Evolutionary conservation across 53 echinoderm and acorn worm genomes (phyloP), one percentile per base, ranked within the genome.

Genomic region (Echinarachnius parma): DNA sequence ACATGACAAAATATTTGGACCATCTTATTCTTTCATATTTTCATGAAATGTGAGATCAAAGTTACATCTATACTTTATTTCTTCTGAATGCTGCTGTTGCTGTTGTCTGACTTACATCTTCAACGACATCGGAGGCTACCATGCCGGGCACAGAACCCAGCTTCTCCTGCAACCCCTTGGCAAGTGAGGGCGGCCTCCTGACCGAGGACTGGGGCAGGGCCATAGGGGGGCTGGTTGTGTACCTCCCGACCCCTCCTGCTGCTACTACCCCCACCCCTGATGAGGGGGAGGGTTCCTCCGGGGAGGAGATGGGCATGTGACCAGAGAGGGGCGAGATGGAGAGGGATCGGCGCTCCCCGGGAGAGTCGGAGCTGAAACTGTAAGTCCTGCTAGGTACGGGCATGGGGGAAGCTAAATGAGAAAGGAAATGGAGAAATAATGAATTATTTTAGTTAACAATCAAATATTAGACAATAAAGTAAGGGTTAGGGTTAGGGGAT

Each of bases 271-370:
- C 45, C 25, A 21, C 55, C 25, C 28, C 55, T 19, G 60, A 60
- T 35, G 63, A 42, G 23, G 78, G 72, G 19, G 81, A 60, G 19
- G 86, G 86, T 49, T 94, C 94, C 37, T 98, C 98, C 28, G 98
- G 98, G 26, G 98, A 98, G 0, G 98, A 98, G 31, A 98, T 87
- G 45, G 98, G 98, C 84, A 95, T 84, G 53, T 84, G 77, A 5
- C 91, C 91, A 3, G 91, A 87, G 35, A 87, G 79, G 0, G 98
- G 98, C 0, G 98, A 98, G 19, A 86, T 82, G 7, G 91, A 98
- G 39, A 94, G 81, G 76, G 88, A 80, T 10, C 80, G 79, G 23
- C 76, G 52, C 31, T 75, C 91, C 14, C 82, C 90, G 0, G 98
- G 98, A 2, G 98, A 98, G 46, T 87, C 87, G 4, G 96, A 91